phyloP scores from a whole-genome alignment of 2,797 vertebrate species.

The Xenops minutus region DNA sequence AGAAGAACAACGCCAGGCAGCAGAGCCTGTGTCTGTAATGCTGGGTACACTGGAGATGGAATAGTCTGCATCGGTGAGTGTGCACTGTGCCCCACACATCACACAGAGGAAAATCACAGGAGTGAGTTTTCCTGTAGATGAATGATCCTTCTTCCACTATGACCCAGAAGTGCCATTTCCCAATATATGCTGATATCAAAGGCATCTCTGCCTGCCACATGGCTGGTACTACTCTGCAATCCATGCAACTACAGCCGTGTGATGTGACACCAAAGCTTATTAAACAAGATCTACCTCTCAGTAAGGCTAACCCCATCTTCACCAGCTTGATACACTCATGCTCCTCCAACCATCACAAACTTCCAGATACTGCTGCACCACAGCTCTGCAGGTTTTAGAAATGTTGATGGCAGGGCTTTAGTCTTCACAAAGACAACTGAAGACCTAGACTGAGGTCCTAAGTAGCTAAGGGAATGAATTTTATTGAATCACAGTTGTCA shows the following conservation, averaged over 20 bases:
- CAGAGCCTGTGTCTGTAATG: slow-evolving; percentile 80
- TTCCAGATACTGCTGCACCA: not conserved
- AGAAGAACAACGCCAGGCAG: slow-evolving; percentile 84
- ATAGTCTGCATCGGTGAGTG: slow-evolving; percentile 85
- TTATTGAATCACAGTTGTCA: not conserved
- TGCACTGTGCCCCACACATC: fast-evolving
- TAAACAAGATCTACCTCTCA: not conserved
- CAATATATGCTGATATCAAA: not conserved
- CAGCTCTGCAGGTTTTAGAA: not conserved
- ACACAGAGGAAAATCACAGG: not conserved
- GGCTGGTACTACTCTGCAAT: not conserved
- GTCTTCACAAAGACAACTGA: not conserved
- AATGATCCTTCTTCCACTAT: not conserved
- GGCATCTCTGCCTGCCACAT: fast-evolving
- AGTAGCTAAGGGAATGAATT: not conserved
- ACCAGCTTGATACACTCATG: not conserved
- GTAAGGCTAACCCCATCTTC: not conserved
- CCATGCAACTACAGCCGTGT: fast-evolving
- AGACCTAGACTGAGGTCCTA: not conserved
- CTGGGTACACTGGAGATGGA: slow-evolving; percentile 85
- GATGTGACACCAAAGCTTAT: not conserved
- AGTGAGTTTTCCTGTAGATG: not conserved
- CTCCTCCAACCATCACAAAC: not conserved
- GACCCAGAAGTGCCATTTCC: not conserved
- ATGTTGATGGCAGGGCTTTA: not conserved